These are phyloP conservation scores for Eulemur mongoz DNA, from an alignment of 2,797 vertebrate genomes.

Conservation along the genomic window DNA sequence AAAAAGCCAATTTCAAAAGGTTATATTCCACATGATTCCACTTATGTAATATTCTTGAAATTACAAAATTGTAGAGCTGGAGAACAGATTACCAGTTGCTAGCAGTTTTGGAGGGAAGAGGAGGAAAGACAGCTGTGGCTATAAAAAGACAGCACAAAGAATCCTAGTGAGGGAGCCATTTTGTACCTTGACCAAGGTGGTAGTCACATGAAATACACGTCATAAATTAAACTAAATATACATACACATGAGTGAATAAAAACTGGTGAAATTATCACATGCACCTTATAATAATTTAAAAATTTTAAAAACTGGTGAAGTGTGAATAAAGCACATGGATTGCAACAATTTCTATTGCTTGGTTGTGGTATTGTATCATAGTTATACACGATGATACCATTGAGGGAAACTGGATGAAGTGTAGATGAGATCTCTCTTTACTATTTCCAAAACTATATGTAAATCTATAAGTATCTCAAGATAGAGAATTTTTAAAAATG, in stretches of 20 bases:
- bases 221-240: neutral
- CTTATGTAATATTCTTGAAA: neutral
- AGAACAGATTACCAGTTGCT: neutral
- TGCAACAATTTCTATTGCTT: neutral
- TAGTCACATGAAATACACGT: neutral
- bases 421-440: neutral
- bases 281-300: no score
- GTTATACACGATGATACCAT: neutral
- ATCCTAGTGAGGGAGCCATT: neutral
- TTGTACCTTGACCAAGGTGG: neutral
- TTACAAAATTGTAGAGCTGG: neutral
- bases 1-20: neutral
- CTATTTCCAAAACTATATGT: neutral
- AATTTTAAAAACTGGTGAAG: neutral
- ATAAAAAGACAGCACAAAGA: neutral
- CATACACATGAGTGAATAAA: neutral
- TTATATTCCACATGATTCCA: neutral
- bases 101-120: neutral
- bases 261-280: neutral
- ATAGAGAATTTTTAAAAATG: neutral
- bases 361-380: neutral
- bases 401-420: neutral
- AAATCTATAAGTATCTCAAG: neutral
- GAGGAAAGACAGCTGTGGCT: neutral
- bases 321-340: neutral